These are phyloP conservation scores for Colaptes auratus DNA, from an alignment of 2,113 vertebrate species.

Conservation along the genomic window DNA sequence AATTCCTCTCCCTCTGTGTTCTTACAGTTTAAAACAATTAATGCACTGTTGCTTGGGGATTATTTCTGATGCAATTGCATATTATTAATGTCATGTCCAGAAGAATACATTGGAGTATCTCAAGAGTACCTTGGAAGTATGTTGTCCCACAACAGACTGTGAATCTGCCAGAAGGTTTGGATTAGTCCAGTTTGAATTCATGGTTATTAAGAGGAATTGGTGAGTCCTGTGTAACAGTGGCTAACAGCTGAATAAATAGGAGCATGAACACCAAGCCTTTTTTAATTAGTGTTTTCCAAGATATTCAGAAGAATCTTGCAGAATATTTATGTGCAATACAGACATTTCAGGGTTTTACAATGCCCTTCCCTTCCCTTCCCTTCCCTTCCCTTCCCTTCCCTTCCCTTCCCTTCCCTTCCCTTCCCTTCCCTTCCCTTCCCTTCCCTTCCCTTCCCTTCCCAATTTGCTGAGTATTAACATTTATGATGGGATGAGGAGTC, in stretches of 20 bases:
- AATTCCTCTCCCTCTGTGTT: not conserved
- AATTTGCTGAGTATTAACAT: not conserved
- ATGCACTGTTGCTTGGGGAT: not conserved
- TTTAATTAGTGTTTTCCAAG: not conserved
- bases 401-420: not conserved
- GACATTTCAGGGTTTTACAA: not conserved
- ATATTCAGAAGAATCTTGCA: not conserved
- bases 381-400: no score
- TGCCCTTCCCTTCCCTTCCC: not conserved
- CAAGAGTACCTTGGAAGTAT: not conserved
- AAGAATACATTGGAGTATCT: not conserved
- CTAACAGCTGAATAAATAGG: not conserved
- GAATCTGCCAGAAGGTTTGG: not conserved
- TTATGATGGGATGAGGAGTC: not conserved
- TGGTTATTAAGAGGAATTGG: not conserved
- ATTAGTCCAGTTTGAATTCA: not conserved
- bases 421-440: no score
- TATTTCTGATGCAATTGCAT: not conserved
- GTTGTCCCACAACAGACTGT: not conserved
- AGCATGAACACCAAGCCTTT: not conserved
- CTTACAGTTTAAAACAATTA: not conserved
- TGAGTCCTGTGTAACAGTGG: not conserved
- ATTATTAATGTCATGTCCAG: not conserved
- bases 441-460: no score
- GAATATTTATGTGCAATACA: not conserved